These are phyloP conservation scores for Drosophila anomalata DNA, from an alignment of 2,888 invertebrate species.

Conservation along the genomic window DNA sequence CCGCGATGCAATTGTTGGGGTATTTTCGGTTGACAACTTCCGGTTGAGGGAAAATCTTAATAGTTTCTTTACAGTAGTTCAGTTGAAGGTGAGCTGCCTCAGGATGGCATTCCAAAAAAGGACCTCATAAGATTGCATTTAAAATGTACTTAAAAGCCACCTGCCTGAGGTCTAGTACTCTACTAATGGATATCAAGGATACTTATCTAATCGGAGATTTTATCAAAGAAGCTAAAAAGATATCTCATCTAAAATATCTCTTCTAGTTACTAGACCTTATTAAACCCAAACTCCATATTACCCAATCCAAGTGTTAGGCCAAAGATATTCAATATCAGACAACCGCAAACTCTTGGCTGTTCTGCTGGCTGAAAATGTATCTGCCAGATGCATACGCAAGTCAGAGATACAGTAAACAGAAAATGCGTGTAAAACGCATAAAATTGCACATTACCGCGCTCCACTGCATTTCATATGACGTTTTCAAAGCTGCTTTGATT, in stretches of 20 bases:
- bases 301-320: slow-evolving; percentile 4
- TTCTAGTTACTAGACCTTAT: not conserved
- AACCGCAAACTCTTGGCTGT: slow-evolving; percentile 57
- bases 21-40: slow-evolving; percentile 45
- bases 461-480: slow-evolving; percentile 60
- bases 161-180: not conserved
- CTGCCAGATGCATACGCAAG: slow-evolving; percentile 41
- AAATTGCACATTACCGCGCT: slow-evolving; percentile 71
- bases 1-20: slow-evolving; percentile 31
- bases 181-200: not conserved
- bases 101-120: not conserved
- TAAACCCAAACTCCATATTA: not conserved
- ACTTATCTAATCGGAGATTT: not conserved
- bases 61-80: not conserved
- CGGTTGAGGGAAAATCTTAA: slow-evolving; percentile 29
- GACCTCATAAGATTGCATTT: not conserved
- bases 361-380: slow-evolving; percentile 41
- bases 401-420: slow-evolving; percentile 35
- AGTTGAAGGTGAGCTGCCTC: not conserved
- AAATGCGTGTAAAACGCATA: slow-evolving; percentile 70
- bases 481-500: slow-evolving; percentile 60
- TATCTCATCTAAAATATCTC: not conserved
- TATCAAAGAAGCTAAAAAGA: not conserved
- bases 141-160: not conserved
- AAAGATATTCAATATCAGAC: slow-evolving; percentile 11